Percentiles rank a stretch among this genome's conserved stretches.
Evolutionary conservation across 2,888 invertebrate species (phyloP).

Genomic region (Emmelina monodactyla): DNA sequence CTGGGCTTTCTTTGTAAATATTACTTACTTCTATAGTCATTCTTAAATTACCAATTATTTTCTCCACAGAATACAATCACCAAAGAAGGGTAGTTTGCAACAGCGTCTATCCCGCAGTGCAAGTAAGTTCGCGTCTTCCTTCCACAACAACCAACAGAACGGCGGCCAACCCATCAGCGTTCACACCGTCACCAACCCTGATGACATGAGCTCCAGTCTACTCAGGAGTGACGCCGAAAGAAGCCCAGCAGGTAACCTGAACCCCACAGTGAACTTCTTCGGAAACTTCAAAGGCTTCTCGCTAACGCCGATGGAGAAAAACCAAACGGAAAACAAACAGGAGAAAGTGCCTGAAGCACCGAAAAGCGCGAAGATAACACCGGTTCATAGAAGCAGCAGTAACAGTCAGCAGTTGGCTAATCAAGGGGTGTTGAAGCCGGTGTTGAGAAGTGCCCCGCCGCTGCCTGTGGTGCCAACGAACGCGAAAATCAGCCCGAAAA

Average conservation of each 20-base stretch:
- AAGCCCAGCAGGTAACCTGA: slow-evolving; percentile 50
- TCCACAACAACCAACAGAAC: slow-evolving; percentile 41
- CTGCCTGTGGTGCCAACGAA: slow-evolving; percentile 64
- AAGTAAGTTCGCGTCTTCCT: slow-evolving; percentile 53
- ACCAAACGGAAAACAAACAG: slow-evolving; percentile 21
- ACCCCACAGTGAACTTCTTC: slow-evolving; percentile 72
- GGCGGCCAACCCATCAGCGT: slow-evolving; percentile 45
- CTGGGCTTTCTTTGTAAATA: not conserved
- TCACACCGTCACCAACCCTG: slow-evolving; percentile 67
- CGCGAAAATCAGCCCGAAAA: slow-evolving; percentile 35
- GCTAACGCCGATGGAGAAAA: slow-evolving; percentile 70
- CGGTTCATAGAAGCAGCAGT: slow-evolving; percentile 50
- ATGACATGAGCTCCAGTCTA: slow-evolving; percentile 76
- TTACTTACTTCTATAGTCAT: not conserved
- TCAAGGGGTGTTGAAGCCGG: slow-evolving; percentile 47
- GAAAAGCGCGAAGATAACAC: slow-evolving; percentile 65
- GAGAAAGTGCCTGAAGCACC: slow-evolving; percentile 20
- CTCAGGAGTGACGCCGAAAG: slow-evolving; percentile 61
- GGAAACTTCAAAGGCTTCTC: slow-evolving; percentile 90
- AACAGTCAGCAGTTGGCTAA: slow-evolving; percentile 39
- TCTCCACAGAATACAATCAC: slow-evolving; percentile 43
- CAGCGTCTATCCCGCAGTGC: slow-evolving; percentile 52
- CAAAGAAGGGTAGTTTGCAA: slow-evolving; percentile 52
- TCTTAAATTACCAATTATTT: not conserved
- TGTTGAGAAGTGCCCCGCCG: slow-evolving; percentile 69